Conservation (phyloP, 2,888 invertebrate genomes). For the Anorthoa munda region DNA sequence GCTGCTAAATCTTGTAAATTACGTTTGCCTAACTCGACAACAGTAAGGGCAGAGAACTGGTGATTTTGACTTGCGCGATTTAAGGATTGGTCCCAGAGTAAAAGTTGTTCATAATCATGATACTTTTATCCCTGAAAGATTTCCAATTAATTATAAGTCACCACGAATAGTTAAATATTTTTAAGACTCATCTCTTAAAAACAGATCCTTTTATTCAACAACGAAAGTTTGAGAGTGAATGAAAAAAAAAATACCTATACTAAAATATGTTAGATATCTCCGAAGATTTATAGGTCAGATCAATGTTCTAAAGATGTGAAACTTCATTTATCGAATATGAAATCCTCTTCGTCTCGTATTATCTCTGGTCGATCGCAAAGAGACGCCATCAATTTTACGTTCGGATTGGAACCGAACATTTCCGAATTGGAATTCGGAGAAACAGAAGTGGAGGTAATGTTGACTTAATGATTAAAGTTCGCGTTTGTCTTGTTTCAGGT, state of each 20-base stretch:
- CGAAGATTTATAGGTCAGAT: conserved; percentile 34
- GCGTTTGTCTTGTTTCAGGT: conserved; percentile 10
- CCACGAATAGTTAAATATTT: not conserved
- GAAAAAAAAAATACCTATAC: conserved; percentile 2
- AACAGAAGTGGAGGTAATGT: conserved; percentile 22
- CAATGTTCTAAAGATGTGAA: conserved; percentile 39
- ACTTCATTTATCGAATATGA: conserved; percentile 50
- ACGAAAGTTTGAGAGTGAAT: not conserved
- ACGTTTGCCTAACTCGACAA: too few species aligned
- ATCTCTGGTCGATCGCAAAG: conserved; percentile 49
- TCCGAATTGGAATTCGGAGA: conserved; percentile 30
- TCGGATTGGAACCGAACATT: conserved; percentile 22
- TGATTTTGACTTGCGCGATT: too few species aligned
- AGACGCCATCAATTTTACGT: conserved; percentile 44
- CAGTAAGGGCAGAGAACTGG: too few species aligned
- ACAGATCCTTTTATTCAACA: not conserved
- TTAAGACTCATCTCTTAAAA: not conserved
- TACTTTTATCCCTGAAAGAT: too few species aligned
- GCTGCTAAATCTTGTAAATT: too few species aligned
- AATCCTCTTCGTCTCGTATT: conserved; percentile 51
- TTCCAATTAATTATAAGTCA: not conserved
- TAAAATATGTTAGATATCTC: conserved; percentile 26
- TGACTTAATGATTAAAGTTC: conserved; percentile 42
- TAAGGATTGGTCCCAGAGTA: not conserved
- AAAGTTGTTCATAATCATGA: not conserved